Base-by-base conservation (phyloP, 1,140 invertebrate species). In the Aphidius ervi region DNA sequence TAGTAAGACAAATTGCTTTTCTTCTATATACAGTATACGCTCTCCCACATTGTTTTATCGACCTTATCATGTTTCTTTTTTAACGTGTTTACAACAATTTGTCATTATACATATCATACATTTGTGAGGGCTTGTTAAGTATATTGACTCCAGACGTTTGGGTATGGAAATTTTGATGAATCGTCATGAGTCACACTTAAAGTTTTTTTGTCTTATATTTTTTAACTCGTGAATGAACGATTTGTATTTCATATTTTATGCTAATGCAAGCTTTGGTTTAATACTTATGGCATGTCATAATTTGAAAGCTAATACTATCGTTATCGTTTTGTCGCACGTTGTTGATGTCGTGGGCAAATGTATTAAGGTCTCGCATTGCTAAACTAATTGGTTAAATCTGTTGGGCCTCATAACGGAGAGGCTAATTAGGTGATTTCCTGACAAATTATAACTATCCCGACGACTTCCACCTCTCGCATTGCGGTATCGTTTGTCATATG, bases 351-450 rank as follows among this genome's bases (percentile, higher is more conserved):
- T 50, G 57, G 57, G 58, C 70, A 78, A 75, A 79, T 77, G 74
- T 77, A 78, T 76, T 69, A 72, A 72, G 73, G 52, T 54, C 74
- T 79, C 75, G 72, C 77, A 78, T 80, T 78, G 74, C 78, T 75
- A 75, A 78, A 79, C 77, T 79, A 79, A 80, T 80, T 80, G 77
- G 78, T 79, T 80, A 80, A 80, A 79, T 80, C 78, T 79, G 78
- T 78, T 76, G 77, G 77, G 74, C 75, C 77, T 74, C 78, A 80
- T 80, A 80, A 78, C 77, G 76, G 71, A 74, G 68, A 78, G 78
- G 77, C 78, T 80, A 80, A 80, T 80, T 79, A 77, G 78, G 75
- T 80, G 77, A 79, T 80, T 78, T 76, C 75, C 75, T 80, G 77
- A 80, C 77, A 80, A 79, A 80, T 80, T 80, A 79, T 79, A 80